Percentiles rank a stretch among this genome's conserved stretches.
phyloP scores from a whole-genome alignment of 2,113 vertebrate species.

The Oncorhynchus keta region DNA sequence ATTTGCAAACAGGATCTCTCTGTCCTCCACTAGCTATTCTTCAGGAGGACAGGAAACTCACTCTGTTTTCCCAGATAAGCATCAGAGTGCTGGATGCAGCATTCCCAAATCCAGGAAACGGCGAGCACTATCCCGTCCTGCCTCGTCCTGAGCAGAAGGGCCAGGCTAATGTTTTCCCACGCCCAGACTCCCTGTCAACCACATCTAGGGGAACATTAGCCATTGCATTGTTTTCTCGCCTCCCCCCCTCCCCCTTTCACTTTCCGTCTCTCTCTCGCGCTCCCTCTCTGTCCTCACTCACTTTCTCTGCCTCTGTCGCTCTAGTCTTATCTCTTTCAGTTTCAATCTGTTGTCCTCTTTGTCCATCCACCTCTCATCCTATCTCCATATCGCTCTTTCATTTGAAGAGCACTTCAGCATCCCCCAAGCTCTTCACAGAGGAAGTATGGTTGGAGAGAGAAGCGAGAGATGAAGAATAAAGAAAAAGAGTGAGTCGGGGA shows the following conservation, averaged over 20 bases:
- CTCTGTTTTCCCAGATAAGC: slow-evolving; percentile 64
- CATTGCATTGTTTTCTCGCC: not conserved
- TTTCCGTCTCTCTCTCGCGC: not conserved
- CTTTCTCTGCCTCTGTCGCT: not conserved
- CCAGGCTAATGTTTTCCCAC: slow-evolving; percentile 52
- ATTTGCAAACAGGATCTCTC: slow-evolving; percentile 71
- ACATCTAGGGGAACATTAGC: not conserved
- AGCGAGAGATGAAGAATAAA: slow-evolving; percentile 1
- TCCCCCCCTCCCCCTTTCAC: not conserved
- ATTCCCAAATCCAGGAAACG: slow-evolving; percentile 41
- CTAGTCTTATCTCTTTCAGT: not conserved
- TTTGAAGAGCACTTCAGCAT: slow-evolving; percentile 25
- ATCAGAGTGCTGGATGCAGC: slow-evolving; percentile 16
- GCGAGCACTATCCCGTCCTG: slow-evolving; percentile 24
- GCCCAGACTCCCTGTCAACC: slow-evolving; percentile 19
- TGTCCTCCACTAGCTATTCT: slow-evolving; percentile 54
- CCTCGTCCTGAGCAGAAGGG: slow-evolving; percentile 47
- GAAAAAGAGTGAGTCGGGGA: not conserved
- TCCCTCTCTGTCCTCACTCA: not conserved
- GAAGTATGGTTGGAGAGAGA: slow-evolving; percentile 7
- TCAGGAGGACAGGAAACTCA: slow-evolving; percentile 56
- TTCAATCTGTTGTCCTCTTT: not conserved
- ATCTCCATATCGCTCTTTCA: slow-evolving; percentile 14
- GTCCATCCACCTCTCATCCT: slow-evolving; percentile 4
- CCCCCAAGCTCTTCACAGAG: slow-evolving; percentile 11